Conservation (phyloP, 2,797 vertebrate species). For the Halcyon smyrnensis region DNA sequence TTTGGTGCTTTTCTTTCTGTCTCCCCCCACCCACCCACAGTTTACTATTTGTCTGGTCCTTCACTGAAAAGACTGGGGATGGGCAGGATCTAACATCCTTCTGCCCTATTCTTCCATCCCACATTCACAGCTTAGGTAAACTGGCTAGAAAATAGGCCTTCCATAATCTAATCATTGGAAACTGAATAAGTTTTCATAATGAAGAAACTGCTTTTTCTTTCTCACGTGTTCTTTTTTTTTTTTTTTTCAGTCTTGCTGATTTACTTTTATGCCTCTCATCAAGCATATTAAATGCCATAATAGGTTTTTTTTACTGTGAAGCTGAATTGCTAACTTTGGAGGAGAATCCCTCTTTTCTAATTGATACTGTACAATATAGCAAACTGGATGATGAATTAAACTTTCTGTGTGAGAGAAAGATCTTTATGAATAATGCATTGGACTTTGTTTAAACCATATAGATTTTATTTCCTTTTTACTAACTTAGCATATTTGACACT, state of each 20-base stretch:
- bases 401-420: neutral
- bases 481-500: constrained; percentile 21
- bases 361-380: constrained; percentile 13
- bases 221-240: neutral
- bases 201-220: neutral
- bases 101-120: neutral
- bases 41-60: neutral
- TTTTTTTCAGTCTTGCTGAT: neutral
- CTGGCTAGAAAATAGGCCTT: neutral
- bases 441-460: constrained; percentile 26
- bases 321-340: neutral
- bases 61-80: accelerated
- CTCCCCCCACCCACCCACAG: accelerated
- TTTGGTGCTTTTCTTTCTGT: neutral
- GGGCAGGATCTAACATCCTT: neutral
- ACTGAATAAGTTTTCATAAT: neutral
- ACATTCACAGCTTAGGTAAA: neutral
- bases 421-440: constrained; percentile 28
- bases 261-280: neutral
- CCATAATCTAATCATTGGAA: neutral
- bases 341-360: constrained; percentile 17
- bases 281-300: neutral
- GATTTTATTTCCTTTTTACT: constrained; percentile 48
- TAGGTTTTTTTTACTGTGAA: neutral
- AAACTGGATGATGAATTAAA: constrained; percentile 20